Evolutionary conservation across 2,113 vertebrate species (phyloP).

Genomic region (Stictonetta naevosa): DNA sequence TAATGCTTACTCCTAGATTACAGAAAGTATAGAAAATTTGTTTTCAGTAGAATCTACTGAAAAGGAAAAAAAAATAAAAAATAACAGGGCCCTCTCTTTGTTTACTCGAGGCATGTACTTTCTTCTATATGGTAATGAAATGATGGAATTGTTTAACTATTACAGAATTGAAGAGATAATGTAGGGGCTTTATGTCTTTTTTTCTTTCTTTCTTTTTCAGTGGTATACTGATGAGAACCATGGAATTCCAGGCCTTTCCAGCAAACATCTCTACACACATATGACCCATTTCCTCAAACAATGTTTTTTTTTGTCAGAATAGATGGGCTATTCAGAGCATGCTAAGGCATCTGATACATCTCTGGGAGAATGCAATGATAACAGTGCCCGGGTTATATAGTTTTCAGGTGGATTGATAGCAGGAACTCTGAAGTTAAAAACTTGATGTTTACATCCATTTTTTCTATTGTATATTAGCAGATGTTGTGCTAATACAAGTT

Average conservation of each 20-base stretch:
- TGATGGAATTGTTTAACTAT: background rate
- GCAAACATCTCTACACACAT: conserved; percentile 87
- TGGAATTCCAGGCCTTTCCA: conserved; percentile 83
- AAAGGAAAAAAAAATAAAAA: background rate
- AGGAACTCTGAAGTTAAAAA: conserved; percentile 23
- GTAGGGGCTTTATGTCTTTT: background rate
- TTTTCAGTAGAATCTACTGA: background rate
- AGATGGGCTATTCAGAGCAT: background rate
- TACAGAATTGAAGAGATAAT: conserved; percentile 1
- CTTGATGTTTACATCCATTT: conserved; percentile 60
- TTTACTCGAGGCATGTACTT: background rate
- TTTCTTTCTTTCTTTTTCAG: conserved; percentile 77
- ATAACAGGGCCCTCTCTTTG: background rate
- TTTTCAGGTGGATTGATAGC: conserved; percentile 21
- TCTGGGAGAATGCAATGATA: conserved; percentile 8
- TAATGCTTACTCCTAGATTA: background rate
- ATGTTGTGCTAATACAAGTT: background rate
- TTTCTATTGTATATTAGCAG: conserved; percentile 34
- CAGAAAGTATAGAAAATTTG: background rate
- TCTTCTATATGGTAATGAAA: background rate
- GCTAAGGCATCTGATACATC: background rate
- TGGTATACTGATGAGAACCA: conserved; percentile 98
- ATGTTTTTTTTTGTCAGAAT: conserved; percentile 82
- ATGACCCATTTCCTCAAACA: conserved; percentile 95
- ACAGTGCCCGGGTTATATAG: background rate